A percentile compares a stretch with the other conserved stretches of the same genome.
These are phyloP conservation scores for Cyaniris semiargus DNA, from an alignment of 2,888 invertebrate genomes.

Conservation along the genomic window DNA sequence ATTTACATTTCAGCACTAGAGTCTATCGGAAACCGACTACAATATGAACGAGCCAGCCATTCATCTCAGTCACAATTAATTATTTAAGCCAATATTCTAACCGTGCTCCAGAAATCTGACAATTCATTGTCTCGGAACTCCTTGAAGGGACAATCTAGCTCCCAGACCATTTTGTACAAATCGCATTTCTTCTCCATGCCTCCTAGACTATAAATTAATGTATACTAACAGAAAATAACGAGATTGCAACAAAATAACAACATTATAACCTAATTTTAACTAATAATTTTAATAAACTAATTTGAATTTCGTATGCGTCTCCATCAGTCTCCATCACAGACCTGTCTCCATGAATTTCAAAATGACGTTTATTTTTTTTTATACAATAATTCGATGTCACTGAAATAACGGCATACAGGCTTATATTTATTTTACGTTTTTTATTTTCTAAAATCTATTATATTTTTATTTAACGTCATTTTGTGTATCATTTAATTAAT, in stretches of 20 bases:
- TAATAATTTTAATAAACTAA: too few species aligned
- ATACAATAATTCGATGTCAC: background rate
- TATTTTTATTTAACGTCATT: too few species aligned
- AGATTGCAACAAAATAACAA: background rate
- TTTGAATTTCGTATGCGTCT: background rate
- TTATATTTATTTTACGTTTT: too few species aligned
- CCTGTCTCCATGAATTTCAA: background rate
- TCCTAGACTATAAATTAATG: background rate
- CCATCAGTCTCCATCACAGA: too few species aligned
- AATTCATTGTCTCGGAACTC: conserved; percentile 68
- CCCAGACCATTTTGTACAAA: background rate
- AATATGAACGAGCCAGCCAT: background rate
- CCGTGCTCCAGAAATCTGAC: conserved; percentile 67
- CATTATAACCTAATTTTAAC: background rate
- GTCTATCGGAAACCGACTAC: conserved; percentile 18
- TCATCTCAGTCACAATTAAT: background rate
- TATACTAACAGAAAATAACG: background rate
- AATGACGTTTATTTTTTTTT: background rate
- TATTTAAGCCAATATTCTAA: conserved; percentile 43
- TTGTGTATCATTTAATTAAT: too few species aligned
- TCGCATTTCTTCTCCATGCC: background rate
- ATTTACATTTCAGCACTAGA: background rate
- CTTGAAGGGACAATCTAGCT: conserved; percentile 64
- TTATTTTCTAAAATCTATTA: background rate
- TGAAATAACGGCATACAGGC: background rate